Conservation (phyloP, 2,888 invertebrate species). For the Caenorhabditis sinica region DNA sequence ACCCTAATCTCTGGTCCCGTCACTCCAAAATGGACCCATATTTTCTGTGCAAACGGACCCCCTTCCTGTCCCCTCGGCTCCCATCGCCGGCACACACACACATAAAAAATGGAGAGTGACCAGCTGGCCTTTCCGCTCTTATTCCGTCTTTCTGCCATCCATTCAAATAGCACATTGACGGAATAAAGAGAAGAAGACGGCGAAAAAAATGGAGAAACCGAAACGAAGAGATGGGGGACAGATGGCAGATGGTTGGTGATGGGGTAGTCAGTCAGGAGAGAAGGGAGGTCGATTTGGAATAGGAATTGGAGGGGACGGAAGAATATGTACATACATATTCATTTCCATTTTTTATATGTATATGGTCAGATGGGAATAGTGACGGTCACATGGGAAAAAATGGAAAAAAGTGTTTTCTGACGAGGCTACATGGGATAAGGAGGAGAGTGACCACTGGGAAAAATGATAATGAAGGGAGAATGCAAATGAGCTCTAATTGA, state of each 20-base stretch:
- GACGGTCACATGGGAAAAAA: neutral
- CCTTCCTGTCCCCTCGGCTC: neutral
- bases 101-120: constrained; percentile 7
- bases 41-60: too few relatives aligned
- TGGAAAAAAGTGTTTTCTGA: too few relatives aligned
- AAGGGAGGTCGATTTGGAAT: neutral
- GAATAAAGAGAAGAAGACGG: constrained; percentile 25
- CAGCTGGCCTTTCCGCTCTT: constrained; percentile 4
- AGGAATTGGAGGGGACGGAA: neutral
- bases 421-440: neutral
- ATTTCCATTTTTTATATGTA: constrained; percentile 1
- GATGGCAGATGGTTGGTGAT: neutral
- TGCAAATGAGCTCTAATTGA: neutral
- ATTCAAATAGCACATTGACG: constrained; percentile 8
- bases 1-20: too few relatives aligned
- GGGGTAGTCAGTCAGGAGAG: neutral
- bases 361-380: neutral
- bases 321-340: neutral
- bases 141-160: neutral
- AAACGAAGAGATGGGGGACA: neutral
- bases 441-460: too few relatives aligned
- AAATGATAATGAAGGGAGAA: too few relatives aligned
- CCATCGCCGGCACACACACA: neutral
- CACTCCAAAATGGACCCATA: neutral
- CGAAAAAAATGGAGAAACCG: neutral